These are phyloP conservation scores for Stercorarius parasiticus DNA, from an alignment of 2,113 vertebrate species.

Conservation along the genomic window DNA sequence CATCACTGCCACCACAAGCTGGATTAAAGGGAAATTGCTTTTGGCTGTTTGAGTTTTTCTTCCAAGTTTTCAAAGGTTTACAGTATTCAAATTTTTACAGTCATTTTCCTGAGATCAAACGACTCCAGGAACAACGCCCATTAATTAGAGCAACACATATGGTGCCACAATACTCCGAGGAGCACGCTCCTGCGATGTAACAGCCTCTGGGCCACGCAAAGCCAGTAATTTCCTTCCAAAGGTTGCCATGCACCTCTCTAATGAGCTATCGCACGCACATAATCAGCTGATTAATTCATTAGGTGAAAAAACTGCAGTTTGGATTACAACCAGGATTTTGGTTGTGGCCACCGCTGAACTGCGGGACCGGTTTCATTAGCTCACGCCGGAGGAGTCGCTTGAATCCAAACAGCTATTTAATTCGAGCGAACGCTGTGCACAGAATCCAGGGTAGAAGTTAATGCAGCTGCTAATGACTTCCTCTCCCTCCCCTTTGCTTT, in stretches of 20 bases:
- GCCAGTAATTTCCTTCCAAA: neutral
- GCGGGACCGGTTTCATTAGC: neutral
- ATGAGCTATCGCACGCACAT: neutral
- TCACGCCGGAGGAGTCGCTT: neutral
- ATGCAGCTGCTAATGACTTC: neutral
- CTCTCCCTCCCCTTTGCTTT: neutral
- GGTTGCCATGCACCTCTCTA: neutral
- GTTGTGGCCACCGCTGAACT: neutral
- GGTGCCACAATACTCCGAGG: neutral
- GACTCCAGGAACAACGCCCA: neutral
- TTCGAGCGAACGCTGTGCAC: neutral
- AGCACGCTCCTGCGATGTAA: neutral
- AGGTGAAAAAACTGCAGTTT: neutral
- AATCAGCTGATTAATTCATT: slow-evolving; percentile 49
- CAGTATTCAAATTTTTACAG: neutral
- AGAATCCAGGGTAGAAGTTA: neutral
- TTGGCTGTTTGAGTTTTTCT: neutral
- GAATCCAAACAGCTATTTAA: slow-evolving; percentile 17
- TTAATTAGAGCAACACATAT: slow-evolving; percentile 49
- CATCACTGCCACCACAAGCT: neutral
- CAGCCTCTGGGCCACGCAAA: neutral
- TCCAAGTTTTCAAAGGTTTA: neutral
- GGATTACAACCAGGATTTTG: neutral
- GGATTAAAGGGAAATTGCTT: slow-evolving; percentile 3
- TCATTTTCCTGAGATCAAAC: slow-evolving; percentile 38